Evolutionary conservation across 2,888 invertebrate genomes (phyloP).

Genomic region (Synanthedon myopaeformis): DNA sequence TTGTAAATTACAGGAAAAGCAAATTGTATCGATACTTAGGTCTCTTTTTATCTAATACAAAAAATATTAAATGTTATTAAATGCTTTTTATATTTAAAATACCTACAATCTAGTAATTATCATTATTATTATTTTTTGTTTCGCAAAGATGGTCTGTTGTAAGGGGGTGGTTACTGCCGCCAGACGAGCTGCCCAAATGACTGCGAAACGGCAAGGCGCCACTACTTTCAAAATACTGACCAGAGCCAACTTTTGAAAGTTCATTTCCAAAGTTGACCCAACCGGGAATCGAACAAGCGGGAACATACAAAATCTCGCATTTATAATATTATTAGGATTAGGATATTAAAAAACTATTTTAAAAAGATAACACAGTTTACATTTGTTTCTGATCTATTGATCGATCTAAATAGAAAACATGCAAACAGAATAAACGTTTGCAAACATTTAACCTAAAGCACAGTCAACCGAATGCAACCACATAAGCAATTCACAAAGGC

Average conservation of each 20-base stretch:
- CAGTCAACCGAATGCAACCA: slow-evolving; percentile 5
- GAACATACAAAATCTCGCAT: no score
- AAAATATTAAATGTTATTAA: no score
- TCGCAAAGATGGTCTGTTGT: no score
- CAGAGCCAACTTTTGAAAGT: not conserved
- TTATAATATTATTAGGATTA: no score
- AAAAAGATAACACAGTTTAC: not conserved
- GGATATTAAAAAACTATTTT: not conserved
- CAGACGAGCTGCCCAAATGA: not conserved
- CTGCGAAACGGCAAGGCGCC: not conserved
- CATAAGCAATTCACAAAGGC: slow-evolving; percentile 16
- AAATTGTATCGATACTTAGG: no score
- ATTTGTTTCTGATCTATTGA: not conserved
- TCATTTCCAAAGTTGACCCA: no score
- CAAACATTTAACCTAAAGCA: not conserved
- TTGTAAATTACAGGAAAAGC: not conserved
- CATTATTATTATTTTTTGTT: no score
- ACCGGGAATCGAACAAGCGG: no score
- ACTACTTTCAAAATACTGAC: not conserved
- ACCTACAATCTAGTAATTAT: no score
- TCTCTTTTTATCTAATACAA: no score
- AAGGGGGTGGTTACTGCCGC: no score
- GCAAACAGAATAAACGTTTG: not conserved
- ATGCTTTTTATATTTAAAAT: no score
- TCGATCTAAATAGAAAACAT: not conserved